phyloP scores from a whole-genome alignment of 2,888 invertebrate species.

The Eristalinus aeneus region DNA sequence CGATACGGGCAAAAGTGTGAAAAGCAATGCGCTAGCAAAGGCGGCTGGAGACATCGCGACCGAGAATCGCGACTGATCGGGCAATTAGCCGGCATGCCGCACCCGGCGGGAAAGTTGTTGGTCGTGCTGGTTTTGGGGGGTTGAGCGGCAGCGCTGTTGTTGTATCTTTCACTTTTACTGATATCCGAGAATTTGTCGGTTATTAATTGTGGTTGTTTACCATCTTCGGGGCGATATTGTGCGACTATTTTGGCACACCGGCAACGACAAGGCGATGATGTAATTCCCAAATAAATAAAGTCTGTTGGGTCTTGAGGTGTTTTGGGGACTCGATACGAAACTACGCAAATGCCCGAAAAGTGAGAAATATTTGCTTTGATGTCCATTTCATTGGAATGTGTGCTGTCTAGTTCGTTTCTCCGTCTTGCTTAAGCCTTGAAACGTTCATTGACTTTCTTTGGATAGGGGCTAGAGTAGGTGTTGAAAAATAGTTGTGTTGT shows the following conservation, averaged over 20 bases:
- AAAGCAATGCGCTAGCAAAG: constrained; percentile 13
- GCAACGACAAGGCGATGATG: constrained; percentile 60
- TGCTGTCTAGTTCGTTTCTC: neutral
- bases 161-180: constrained; percentile 47
- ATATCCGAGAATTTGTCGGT: constrained; percentile 19
- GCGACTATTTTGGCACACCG: constrained; percentile 28
- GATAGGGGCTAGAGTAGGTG: constrained; percentile 9
- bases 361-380: constrained; percentile 22
- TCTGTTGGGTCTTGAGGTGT: neutral
- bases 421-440: constrained; percentile 43
- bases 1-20: constrained; percentile 37
- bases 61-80: constrained; percentile 7
- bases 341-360: constrained; percentile 26
- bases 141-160: neutral
- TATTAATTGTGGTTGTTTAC: constrained; percentile 34
- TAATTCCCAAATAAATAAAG: constrained; percentile 19
- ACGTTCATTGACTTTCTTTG: constrained; percentile 59
- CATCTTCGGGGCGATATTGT: neutral
- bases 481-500: neutral
- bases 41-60: constrained; percentile 25
- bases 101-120: constrained; percentile 15
- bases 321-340: constrained; percentile 2
- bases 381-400: constrained; percentile 2
- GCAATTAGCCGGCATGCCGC: constrained; percentile 2
- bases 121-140: neutral